Percentiles rank a stretch among this genome's conserved stretches.
These are phyloP conservation scores for Molossus alvarezi DNA, from an alignment of 2,797 vertebrate species.

Conservation along the genomic window DNA sequence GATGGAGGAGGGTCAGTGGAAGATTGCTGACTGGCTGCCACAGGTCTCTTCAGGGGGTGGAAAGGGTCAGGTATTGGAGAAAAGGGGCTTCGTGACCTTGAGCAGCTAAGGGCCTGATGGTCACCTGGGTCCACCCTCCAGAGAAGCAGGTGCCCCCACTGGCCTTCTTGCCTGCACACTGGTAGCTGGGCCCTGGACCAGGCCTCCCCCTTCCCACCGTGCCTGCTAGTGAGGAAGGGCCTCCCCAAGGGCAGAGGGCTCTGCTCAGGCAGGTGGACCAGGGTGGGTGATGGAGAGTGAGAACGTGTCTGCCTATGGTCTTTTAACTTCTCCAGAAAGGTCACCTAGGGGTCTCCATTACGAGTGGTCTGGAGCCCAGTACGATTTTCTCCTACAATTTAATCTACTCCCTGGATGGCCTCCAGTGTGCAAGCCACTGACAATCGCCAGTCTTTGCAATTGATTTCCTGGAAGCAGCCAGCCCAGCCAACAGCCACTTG, in stretches of 20 bases:
- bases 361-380: constrained; percentile 76
- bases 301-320: constrained; percentile 42
- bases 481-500: constrained; percentile 86
- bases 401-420: constrained; percentile 88
- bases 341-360: constrained; percentile 83
- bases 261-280: constrained; percentile 36
- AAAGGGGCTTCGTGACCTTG: neutral
- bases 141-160: neutral
- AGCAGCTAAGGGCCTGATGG: neutral
- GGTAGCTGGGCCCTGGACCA: no score
- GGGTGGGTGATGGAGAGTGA: neutral
- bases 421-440: constrained; percentile 86
- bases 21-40: neutral
- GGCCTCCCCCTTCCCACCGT: neutral
- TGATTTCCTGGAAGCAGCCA: constrained; percentile 90
- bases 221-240: neutral
- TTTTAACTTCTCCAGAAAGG: constrained; percentile 84
- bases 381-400: constrained; percentile 89
- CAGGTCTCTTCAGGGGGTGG: neutral
- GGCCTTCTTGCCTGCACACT: neutral
- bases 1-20: neutral
- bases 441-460: constrained; percentile 86
- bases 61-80: neutral
- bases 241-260: neutral
- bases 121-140: neutral